Percentiles rank a stretch among this genome's conserved stretches.
Evolutionary conservation across 2,113 vertebrate genomes (phyloP).

Genomic region (Clupea harengus): DNA sequence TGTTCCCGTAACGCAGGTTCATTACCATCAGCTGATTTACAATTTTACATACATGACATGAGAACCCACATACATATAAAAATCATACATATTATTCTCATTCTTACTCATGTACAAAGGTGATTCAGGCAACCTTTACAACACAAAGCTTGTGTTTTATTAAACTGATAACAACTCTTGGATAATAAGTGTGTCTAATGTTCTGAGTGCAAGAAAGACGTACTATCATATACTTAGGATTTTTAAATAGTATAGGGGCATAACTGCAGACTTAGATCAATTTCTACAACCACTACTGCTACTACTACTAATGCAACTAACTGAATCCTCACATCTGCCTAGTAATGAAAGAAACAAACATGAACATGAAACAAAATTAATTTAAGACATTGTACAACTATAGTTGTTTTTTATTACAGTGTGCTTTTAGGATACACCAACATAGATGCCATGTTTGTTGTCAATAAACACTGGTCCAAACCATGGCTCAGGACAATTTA

Average conservation of each 20-base stretch:
- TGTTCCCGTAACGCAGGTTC: too few relatives aligned
- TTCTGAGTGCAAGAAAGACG: background rate
- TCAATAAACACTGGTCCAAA: background rate
- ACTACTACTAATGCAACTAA: too few relatives aligned
- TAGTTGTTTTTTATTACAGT: background rate
- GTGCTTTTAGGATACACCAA: background rate
- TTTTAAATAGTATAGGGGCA: background rate
- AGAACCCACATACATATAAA: too few relatives aligned
- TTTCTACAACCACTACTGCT: background rate
- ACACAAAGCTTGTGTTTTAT: slow-evolving; percentile 39
- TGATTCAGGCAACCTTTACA: too few relatives aligned
- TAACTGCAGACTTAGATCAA: background rate
- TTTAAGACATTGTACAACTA: background rate
- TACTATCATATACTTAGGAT: background rate
- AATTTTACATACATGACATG: too few relatives aligned
- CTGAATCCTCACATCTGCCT: too few relatives aligned
- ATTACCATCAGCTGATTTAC: too few relatives aligned
- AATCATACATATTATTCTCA: too few relatives aligned
- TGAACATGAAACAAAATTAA: too few relatives aligned
- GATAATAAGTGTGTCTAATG: slow-evolving; percentile 26
- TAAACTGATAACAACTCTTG: slow-evolving; percentile 51
- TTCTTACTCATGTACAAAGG: too few relatives aligned
- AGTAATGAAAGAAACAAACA: too few relatives aligned
- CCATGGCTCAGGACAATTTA: background rate
- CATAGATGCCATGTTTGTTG: background rate